Base-by-base conservation (phyloP, 2,797 vertebrate species). In the Tragopan temminckii region DNA sequence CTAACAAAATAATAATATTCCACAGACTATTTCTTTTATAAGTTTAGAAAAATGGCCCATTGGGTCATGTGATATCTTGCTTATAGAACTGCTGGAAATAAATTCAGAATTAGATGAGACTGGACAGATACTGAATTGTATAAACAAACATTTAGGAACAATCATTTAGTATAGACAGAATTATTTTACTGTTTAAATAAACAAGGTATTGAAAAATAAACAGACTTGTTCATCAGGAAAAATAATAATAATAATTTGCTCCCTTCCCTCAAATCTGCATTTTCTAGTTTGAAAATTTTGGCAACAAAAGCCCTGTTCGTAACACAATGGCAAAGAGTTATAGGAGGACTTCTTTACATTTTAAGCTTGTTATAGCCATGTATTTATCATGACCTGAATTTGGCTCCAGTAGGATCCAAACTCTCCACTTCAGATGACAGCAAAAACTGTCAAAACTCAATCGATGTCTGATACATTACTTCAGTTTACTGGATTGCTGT, bases 111-210 rank as follows among this genome's bases (percentile, higher is more conserved):
- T 36, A 9, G 0, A 50, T 87, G 61, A 2, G 6, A 64, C 72
- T 16, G 25, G 79, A 70, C 58, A 92, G 81, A 90, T 46, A 50
- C 46, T 69, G 66, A 93, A 45, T 50, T 80, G 13, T 5, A 23
- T 7, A 40, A 58, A 21, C 33, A 20, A 45, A 35, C 13, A 24
- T 94, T 88, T 35, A 43, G 36, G 36, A 90, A 74, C 20, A 18
- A n/a, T 64, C 71, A 80, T 79, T 25, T 62, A 79, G 24, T 27
- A 45, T 7, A 63, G 3, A 42, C 14, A 89, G 27, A 87, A 59
- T 69, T 85, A 77, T 53, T 81, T 69, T 59, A 53, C 43, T 80
- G 15, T 85, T 80, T 75, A 71, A 85, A 58, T 67, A 74, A 90
- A 67, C 6, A 74, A 35, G 2, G 3, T 35, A 48, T 0, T 59